phyloP scores from a whole-genome alignment of 2,113 vertebrate genomes.

The Arvicanthis niloticus region DNA sequence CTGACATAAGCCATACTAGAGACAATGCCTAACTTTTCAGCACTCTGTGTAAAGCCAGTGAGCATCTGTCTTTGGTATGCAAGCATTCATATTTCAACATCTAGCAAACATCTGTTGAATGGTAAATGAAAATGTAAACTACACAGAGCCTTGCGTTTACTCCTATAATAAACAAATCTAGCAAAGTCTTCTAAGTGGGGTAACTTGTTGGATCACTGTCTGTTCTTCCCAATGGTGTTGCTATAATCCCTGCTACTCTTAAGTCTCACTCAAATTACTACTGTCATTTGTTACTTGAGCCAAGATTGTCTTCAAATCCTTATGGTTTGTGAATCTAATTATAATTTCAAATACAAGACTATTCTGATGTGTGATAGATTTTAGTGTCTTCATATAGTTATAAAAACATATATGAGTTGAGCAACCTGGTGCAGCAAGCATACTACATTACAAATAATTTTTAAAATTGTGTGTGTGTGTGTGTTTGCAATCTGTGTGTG shows the following conservation, averaged over 20 bases:
- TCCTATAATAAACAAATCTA: neutral
- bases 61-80: neutral
- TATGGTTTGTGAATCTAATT: neutral
- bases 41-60: neutral
- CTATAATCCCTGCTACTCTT: neutral
- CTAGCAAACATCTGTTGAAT: neutral
- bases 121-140: neutral
- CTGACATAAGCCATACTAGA: neutral
- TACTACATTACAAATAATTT: neutral
- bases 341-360: neutral
- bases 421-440: neutral
- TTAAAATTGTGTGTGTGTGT: neutral
- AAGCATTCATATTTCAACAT: neutral
- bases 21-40: neutral
- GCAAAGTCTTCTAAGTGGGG: neutral
- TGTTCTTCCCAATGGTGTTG: neutral
- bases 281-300: neutral
- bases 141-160: neutral
- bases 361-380: neutral
- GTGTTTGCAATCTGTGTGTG: neutral
- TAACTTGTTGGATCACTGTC: neutral
- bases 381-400: constrained; percentile 5
- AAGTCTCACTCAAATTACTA: neutral
- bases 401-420: neutral
- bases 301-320: constrained; percentile 1